phyloP scores from a whole-genome alignment of 2,113 vertebrate genomes.

The Okapia johnstoni region DNA sequence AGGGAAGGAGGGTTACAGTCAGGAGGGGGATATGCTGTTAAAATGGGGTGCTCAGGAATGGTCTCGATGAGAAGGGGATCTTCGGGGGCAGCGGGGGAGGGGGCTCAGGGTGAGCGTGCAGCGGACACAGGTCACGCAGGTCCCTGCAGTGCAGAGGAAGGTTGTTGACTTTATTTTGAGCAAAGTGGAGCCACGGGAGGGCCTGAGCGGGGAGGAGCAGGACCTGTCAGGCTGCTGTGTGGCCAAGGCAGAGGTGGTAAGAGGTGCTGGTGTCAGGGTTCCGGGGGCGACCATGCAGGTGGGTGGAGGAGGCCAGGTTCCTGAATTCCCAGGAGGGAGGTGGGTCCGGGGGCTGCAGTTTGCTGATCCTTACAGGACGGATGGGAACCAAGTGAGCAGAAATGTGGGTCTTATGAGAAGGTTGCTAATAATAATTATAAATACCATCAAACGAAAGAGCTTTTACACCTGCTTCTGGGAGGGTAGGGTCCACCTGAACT shows the following conservation, averaged over 20 bases:
- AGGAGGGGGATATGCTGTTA: not conserved
- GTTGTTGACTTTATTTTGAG: not conserved
- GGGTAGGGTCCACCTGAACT: not conserved
- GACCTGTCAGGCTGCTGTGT: not conserved
- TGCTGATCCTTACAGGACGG: not conserved
- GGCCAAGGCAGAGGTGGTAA: not conserved
- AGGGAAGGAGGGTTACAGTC: not conserved
- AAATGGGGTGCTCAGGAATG: not conserved
- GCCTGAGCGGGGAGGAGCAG: not conserved
- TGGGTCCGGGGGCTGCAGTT: not conserved
- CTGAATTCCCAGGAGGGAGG: not conserved
- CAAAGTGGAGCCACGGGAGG: not conserved
- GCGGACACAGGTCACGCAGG: not conserved
- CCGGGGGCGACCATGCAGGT: not conserved
- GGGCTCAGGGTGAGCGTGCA: accelerated
- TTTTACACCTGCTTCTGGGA: not conserved
- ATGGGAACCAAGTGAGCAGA: not conserved
- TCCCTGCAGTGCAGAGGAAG: not conserved
- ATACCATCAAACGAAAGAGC: not conserved
- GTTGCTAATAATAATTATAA: not conserved
- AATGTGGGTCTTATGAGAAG: not conserved
- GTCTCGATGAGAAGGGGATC: not conserved
- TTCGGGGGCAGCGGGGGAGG: not conserved
- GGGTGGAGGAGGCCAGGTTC: not conserved
- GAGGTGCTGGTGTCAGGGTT: not conserved